A percentile compares a stretch with the other conserved stretches of the same genome.
phyloP scores from a whole-genome alignment of 2,113 vertebrate genomes.

The Neotoma lepida region DNA sequence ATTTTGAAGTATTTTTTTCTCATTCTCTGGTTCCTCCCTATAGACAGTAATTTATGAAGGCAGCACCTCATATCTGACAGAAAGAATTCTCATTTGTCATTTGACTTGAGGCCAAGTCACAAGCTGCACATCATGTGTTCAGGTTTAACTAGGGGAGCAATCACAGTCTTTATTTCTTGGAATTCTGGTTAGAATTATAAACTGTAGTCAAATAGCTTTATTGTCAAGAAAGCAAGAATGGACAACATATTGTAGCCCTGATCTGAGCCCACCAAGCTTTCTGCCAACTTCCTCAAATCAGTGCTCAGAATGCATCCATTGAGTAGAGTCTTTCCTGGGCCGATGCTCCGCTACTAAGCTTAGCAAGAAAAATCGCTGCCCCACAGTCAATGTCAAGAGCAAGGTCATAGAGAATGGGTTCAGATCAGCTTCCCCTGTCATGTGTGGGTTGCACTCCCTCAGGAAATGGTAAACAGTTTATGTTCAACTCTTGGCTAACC shows the following conservation, averaged over 20 bases:
- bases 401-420: not conserved
- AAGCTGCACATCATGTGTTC: not conserved
- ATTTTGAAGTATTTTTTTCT: conserved; percentile 14
- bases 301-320: not conserved
- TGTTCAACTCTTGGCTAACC: not conserved
- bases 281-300: not conserved
- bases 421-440: not conserved
- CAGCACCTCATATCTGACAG: not conserved
- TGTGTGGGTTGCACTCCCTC: not conserved
- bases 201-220: not conserved
- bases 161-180: not conserved
- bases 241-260: not conserved
- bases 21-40: not conserved
- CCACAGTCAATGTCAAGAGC: not conserved
- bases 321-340: not conserved
- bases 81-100: conserved; percentile 12
- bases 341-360: not conserved
- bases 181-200: conserved; percentile 23
- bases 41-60: not conserved
- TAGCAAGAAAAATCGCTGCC: not conserved
- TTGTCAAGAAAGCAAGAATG: not conserved
- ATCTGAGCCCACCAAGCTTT: not conserved
- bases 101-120: not conserved
- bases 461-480: not conserved
- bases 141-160: not conserved